These are phyloP conservation scores for Drosophila repleta DNA, from an alignment of 1,140 invertebrate genomes.

Conservation along the genomic window DNA sequence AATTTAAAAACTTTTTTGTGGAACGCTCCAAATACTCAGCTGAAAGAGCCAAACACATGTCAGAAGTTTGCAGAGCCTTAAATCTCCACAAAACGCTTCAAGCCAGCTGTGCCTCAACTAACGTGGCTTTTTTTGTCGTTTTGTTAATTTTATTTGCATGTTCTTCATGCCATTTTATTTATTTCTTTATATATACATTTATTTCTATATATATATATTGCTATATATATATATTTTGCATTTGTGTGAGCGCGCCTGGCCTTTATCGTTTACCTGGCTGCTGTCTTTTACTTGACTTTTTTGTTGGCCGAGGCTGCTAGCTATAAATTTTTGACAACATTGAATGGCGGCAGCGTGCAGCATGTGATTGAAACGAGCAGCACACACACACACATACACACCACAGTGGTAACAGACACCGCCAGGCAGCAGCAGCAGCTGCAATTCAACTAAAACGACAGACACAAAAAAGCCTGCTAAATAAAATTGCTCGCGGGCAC, in stretches of 20 bases:
- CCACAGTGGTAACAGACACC: constrained; percentile 42
- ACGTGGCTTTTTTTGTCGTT: constrained; percentile 32
- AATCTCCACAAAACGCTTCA: constrained; percentile 20
- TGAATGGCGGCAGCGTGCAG: constrained; percentile 57
- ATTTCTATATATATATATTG: constrained; percentile 38
- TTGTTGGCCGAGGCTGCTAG: constrained; percentile 21
- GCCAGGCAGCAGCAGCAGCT: constrained; percentile 28
- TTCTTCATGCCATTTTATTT: constrained; percentile 75
- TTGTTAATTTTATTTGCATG: constrained; percentile 80
- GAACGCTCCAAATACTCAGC: neutral
- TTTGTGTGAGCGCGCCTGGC: constrained; percentile 22
- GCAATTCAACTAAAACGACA: constrained; percentile 46
- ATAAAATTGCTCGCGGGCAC: constrained; percentile 47
- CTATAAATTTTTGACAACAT: constrained; percentile 77
- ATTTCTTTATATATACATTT: constrained; percentile 49
- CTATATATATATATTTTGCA: constrained; percentile 33
- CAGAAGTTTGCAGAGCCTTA: constrained; percentile 26
- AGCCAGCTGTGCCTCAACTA: constrained; percentile 29
- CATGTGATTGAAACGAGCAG: constrained; percentile 64
- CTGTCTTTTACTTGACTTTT: neutral
- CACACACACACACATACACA: constrained; percentile 22
- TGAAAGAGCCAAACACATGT: constrained; percentile 3
- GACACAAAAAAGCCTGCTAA: constrained; percentile 37
- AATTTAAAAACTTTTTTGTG: neutral
- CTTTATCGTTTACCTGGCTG: constrained; percentile 29